Conservation (phyloP, 1,140 invertebrate species). For the Trissolcus basalis region DNA sequence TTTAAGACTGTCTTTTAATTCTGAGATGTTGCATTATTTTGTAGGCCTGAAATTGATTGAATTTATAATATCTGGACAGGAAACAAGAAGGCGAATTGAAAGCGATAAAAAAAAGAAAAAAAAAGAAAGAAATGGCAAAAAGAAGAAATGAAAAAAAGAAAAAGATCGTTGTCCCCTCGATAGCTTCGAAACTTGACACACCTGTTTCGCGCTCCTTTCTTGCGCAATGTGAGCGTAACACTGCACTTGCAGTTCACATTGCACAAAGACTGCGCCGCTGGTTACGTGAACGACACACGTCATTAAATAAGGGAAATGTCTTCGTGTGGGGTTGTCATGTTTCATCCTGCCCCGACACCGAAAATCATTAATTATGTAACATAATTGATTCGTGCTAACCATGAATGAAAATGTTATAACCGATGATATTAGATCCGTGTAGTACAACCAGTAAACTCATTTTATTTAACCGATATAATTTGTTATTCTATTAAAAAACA, state of each 20-base stretch:
- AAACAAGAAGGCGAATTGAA: no score
- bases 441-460: no score
- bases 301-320: slow-evolving; percentile 46
- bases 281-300: slow-evolving; percentile 33
- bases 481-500: no score
- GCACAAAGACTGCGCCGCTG: slow-evolving; percentile 38
- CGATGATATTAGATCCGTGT: no score
- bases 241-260: slow-evolving; percentile 43
- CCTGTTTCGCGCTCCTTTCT: slow-evolving; percentile 50
- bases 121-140: no score
- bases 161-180: slow-evolving; percentile 27
- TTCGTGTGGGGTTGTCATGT: slow-evolving; percentile 12
- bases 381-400: slow-evolving; percentile 2
- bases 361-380: slow-evolving; percentile 37
- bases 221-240: slow-evolving; percentile 40
- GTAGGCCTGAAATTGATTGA: no score
- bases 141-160: slow-evolving; percentile 20
- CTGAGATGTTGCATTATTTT: no score
- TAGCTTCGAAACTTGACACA: slow-evolving; percentile 52
- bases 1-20: no score
- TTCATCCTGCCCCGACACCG: slow-evolving; percentile 9
- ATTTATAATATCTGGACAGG: no score
- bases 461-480: no score
- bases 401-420: slow-evolving; percentile 9
- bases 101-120: no score